Evolutionary conservation across 2,797 vertebrate species (phyloP).

Genomic region (Staurois parvus): DNA sequence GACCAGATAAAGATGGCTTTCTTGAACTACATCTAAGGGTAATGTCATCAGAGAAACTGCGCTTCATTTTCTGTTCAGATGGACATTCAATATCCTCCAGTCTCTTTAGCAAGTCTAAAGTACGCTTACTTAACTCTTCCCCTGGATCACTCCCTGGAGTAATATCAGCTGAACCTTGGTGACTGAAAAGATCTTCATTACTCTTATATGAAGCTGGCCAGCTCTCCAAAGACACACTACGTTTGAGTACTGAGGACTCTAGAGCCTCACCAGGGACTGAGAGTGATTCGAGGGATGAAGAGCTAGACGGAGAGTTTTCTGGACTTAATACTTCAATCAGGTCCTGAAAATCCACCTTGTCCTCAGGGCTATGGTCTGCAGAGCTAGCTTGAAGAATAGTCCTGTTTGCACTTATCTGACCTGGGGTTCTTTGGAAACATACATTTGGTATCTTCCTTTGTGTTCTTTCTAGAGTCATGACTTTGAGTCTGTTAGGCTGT

Average conservation of each 20-base stretch:
- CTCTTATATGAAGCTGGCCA: conserved; percentile 84
- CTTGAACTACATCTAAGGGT: conserved; percentile 85
- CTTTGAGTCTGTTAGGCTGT: conserved; percentile 34
- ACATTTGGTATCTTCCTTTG: conserved; percentile 41
- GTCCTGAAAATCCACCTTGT: conserved; percentile 45
- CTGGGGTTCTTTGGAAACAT: conserved; percentile 33
- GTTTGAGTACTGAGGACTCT: conserved; percentile 76
- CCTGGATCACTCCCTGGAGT: conserved; percentile 80
- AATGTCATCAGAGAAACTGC: conserved; percentile 93
- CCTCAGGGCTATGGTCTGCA: conserved; percentile 55
- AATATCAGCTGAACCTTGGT: conserved; percentile 81
- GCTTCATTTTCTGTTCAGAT: conserved; percentile 86
- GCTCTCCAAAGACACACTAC: conserved; percentile 90
- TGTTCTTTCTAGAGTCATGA: conserved; percentile 21
- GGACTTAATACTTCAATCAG: conserved; percentile 53
- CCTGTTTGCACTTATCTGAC: conserved; percentile 38
- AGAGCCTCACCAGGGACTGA: conserved; percentile 82
- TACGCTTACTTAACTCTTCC: conserved; percentile 93
- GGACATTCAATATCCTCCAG: conserved; percentile 95
- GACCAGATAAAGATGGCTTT: conserved; percentile 78
- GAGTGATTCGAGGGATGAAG: conserved; percentile 89
- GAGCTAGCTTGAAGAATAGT: conserved; percentile 52
- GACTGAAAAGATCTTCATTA: conserved; percentile 82
- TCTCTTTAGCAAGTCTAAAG: conserved; percentile 92
- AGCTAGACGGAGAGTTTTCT: conserved; percentile 34